Conservation (phyloP, 1,140 invertebrate genomes). For the Periplaneta americana region DNA sequence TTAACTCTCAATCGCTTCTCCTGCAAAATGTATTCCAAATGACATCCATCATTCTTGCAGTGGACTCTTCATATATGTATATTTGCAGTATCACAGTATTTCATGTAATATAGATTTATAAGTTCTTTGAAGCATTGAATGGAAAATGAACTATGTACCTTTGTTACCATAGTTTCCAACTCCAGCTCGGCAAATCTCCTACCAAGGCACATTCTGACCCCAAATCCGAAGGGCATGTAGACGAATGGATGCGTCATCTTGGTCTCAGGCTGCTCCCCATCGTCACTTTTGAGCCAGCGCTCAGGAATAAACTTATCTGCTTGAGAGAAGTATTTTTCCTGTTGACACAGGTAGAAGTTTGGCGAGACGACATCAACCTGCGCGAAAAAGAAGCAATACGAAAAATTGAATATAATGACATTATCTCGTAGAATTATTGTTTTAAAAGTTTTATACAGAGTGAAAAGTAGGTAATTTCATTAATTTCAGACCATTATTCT, state of each 20-base stretch:
- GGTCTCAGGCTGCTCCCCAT: conserved; percentile 15
- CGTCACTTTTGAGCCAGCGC: conserved; percentile 61
- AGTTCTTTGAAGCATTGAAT: no score
- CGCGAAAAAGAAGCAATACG: conserved; percentile 28
- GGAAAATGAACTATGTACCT: conserved; percentile 43
- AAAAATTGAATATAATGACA: no score
- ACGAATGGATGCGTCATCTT: conserved; percentile 65
- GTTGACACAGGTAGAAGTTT: conserved; percentile 75
- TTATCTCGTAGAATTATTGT: no score
- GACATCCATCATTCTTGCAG: no score
- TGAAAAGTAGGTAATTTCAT: no score
- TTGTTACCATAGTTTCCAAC: conserved; percentile 69
- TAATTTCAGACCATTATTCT: no score
- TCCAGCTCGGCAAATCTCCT: conserved; percentile 76
- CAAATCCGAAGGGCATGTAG: conserved; percentile 76
- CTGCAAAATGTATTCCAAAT: no score
- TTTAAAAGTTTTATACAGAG: no score
- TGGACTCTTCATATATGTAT: no score
- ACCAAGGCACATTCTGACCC: conserved; percentile 76
- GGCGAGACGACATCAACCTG: conserved; percentile 78
- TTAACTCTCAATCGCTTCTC: no score
- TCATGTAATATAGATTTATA: no score
- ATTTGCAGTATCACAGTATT: no score
- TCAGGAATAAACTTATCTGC: conserved; percentile 67
- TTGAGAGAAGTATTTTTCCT: conserved; percentile 70